phyloP scores from a whole-genome alignment of 2,888 invertebrate genomes.

The Chirona hameri region DNA sequence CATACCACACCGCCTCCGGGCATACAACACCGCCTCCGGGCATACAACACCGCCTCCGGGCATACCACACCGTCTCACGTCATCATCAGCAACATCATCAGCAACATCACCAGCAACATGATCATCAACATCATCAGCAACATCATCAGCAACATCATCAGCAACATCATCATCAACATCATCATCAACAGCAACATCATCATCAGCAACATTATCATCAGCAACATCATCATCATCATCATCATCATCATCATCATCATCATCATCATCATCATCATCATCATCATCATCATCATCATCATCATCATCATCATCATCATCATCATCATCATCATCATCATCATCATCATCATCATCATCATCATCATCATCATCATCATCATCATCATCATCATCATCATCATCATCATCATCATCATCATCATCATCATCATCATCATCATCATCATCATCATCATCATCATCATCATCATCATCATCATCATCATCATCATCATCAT shows the following conservation, averaged over 20 bases:
- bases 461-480: constrained; percentile 7
- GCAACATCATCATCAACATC: no score
- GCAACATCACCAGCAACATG: no score
- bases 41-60: no score
- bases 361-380: neutral
- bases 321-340: neutral
- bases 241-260: constrained; percentile 30
- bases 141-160: no score
- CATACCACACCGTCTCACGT: no score
- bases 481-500: constrained; percentile 14
- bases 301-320: neutral
- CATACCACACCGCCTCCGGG: no score
- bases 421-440: neutral
- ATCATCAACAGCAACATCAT: no score
- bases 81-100: no score
- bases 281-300: neutral
- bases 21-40: no score
- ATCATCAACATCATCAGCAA: no score
- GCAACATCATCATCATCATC: no score
- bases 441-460: neutral
- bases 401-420: neutral
- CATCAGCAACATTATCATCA: no score
- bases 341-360: neutral
- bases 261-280: constrained; percentile 24
- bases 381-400: neutral